phyloP scores from a whole-genome alignment of 1,140 invertebrate genomes.

The Coelopa frigida region DNA sequence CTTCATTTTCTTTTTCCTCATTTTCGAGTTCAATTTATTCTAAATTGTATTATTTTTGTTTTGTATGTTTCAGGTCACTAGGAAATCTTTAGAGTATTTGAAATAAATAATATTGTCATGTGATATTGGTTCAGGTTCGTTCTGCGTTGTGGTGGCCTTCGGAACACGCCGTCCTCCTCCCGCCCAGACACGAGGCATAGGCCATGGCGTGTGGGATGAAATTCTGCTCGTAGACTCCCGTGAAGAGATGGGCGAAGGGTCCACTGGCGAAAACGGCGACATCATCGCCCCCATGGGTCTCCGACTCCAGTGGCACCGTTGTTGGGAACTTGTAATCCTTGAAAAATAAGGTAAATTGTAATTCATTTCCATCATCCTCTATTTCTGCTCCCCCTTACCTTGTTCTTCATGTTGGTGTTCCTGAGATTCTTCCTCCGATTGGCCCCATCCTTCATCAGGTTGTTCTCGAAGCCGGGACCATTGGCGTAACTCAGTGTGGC shows the following conservation, averaged over 20 bases:
- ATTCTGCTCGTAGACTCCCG: slow-evolving; percentile 62
- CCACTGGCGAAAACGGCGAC: slow-evolving; percentile 55
- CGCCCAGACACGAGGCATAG: slow-evolving; percentile 59
- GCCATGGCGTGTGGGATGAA: slow-evolving; percentile 62
- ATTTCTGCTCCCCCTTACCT: slow-evolving; percentile 66
- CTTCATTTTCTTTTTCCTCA: slow-evolving; percentile 2
- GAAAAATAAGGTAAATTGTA: too few species aligned
- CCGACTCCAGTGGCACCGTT: slow-evolving; percentile 46
- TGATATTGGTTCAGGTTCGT: neutral
- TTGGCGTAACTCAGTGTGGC: slow-evolving; percentile 60
- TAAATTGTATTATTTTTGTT: slow-evolving; percentile 7
- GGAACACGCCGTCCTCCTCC: slow-evolving; percentile 6
- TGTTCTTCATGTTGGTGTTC: slow-evolving; percentile 7
- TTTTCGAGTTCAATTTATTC: slow-evolving; percentile 1
- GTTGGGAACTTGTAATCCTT: slow-evolving; percentile 45
- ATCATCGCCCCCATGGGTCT: slow-evolving; percentile 52
- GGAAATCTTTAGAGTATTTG: neutral
- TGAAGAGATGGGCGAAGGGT: slow-evolving; percentile 59
- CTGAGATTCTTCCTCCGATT: slow-evolving; percentile 7
- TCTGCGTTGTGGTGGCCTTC: slow-evolving; percentile 9
- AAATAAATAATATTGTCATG: neutral
- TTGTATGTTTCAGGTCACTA: too few species aligned
- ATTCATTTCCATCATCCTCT: slow-evolving; percentile 50
- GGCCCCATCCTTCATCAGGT: slow-evolving; percentile 24
- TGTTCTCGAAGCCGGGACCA: slow-evolving; percentile 52